A percentile compares a stretch with the other conserved stretches of the same genome.
These are phyloP conservation scores for Balaeniceps rex DNA, from an alignment of 2,113 vertebrate species.

Conservation along the genomic window DNA sequence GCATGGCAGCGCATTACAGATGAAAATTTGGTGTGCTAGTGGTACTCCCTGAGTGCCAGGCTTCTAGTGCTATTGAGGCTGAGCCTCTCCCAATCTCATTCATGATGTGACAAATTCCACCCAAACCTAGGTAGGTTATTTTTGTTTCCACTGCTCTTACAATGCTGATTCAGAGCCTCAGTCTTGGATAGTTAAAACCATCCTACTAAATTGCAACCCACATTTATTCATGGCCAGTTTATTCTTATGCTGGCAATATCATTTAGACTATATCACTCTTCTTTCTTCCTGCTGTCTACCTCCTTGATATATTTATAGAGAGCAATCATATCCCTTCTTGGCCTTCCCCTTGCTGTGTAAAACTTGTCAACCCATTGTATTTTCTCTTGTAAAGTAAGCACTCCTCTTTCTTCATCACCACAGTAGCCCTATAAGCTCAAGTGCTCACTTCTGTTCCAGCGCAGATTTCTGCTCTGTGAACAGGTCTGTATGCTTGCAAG, in stretches of 20 bases:
- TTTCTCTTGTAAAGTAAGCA: background rate
- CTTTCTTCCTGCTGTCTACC: background rate
- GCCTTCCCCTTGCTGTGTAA: background rate
- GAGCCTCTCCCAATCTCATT: background rate
- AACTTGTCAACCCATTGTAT: background rate
- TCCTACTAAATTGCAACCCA: background rate
- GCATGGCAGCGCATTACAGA: background rate
- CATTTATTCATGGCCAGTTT: background rate
- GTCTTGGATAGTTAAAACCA: background rate
- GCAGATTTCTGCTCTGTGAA: background rate
- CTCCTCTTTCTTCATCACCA: background rate
- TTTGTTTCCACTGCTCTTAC: background rate
- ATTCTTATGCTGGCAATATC: background rate
- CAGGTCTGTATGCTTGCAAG: background rate
- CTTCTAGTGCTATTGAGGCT: background rate
- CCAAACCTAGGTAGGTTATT: background rate
- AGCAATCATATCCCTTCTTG: background rate
- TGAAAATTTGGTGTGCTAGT: background rate
- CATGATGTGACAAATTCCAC: background rate
- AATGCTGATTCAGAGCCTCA: background rate
- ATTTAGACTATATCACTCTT: background rate
- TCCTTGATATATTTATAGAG: background rate
- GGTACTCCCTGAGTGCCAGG: background rate
- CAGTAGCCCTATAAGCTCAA: background rate
- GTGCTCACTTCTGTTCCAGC: background rate